Evolutionary conservation across 2,113 vertebrate species (phyloP), one percentile per base, ranked within the genome.

Genomic region (Felis chaus): DNA sequence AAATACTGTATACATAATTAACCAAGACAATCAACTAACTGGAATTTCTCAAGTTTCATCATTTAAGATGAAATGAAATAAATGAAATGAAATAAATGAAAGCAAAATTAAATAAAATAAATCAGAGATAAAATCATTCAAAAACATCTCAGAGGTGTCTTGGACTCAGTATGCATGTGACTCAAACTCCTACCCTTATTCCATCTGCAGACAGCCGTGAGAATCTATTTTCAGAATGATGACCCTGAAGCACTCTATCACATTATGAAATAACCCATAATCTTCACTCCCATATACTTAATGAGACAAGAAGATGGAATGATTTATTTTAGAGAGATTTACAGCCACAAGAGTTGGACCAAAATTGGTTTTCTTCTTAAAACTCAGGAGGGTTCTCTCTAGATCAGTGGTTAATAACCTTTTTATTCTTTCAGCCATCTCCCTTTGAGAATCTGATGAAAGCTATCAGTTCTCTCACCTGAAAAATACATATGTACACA

Each of bases 251-350:
- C 48, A 53, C 61, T 89, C 50, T 19, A 23, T 80, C 25, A 39
- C 25, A 14, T 81, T 84, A 83, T 53, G 11, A 76, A 96, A 69
- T 48, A 79, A 19, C 33, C 33, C 83, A 65, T 55, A 76, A 7
- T 55, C 61, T 84, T 88, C 74, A 82, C 66, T 81, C 91, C 76
- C 45, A 23, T 55, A 4, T 36, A 69, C 25, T 83, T 71, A 91
- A 83, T 73, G 66, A 76, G 33, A 31, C 76, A 78, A 69, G n/a
- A 82, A 78, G 33, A 94, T 27, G 25, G 61, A 69, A 78, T 93
- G 41, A 83, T 89, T 83, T 88, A 63, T 71, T 81, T 83, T 79
- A 80, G 50, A 78, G 50, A 91, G 68, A 97, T 88, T 83, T 92
- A 65, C 7, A 84, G 61, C 10, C n/a, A 91, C 31, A 91, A 69